Conservation (phyloP, 30 jellyfish, hydroid and myxozoan species). For the Phacellophora camtschatica region DNA sequence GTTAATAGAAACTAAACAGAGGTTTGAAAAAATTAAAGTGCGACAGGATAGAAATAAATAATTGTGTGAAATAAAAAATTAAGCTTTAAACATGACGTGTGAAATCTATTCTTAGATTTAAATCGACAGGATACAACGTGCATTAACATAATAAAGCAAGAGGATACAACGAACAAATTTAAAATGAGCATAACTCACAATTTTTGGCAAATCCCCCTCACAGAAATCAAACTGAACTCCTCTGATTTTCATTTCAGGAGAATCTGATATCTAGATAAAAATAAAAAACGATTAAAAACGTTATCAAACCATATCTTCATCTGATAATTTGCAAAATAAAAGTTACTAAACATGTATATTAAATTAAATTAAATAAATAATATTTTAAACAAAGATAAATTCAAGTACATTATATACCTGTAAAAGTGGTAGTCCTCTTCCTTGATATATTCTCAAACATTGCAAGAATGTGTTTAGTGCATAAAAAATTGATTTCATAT, state of each 20-base stretch:
- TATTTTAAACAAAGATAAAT: not conserved
- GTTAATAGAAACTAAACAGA: too few relatives aligned
- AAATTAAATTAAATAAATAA: not conserved
- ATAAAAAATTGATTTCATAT: conserved; percentile 50
- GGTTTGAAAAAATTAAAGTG: too few relatives aligned
- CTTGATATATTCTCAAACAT: conserved; percentile 75
- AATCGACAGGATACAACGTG: not conserved
- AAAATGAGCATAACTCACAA: conserved; percentile 17
- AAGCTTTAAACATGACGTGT: too few relatives aligned
- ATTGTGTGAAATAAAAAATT: too few relatives aligned
- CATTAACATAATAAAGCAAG: too few relatives aligned
- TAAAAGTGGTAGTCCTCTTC: conserved; percentile 73
- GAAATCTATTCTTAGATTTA: too few relatives aligned
- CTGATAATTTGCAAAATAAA: not conserved
- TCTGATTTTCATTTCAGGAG: conserved; percentile 40
- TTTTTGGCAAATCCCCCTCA: conserved; percentile 60
- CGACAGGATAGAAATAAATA: too few relatives aligned
- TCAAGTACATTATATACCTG: conserved; percentile 45
- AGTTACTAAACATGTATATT: not conserved
- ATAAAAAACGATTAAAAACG: not conserved
- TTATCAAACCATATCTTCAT: not conserved
- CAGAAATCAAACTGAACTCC: conserved; percentile 64
- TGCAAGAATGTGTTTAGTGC: conserved; percentile 77
- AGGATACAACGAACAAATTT: too few relatives aligned
- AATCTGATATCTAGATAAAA: conserved; percentile 50